A percentile compares a stretch with the other conserved stretches of the same genome.
Evolutionary conservation across 1,140 invertebrate genomes (phyloP).

Genomic region (Neodiprion virginianus): DNA sequence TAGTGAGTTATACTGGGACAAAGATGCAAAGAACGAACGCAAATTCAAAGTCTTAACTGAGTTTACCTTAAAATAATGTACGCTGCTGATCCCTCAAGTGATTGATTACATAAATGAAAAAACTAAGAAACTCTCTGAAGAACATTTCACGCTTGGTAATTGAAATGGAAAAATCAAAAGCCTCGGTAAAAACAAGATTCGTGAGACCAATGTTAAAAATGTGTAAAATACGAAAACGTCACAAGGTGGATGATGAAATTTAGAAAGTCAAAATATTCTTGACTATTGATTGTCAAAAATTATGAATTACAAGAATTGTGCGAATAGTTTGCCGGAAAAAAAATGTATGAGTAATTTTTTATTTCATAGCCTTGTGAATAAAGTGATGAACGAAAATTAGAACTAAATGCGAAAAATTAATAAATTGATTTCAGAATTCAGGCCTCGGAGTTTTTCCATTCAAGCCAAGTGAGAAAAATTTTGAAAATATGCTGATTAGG

Average conservation of each 20-base stretch:
- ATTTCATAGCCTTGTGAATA: background rate
- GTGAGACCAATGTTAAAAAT: conserved; percentile 13
- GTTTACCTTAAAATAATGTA: too few relatives aligned
- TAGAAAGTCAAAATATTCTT: conserved; percentile 12
- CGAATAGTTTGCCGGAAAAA: background rate
- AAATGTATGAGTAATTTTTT: conserved; percentile 4
- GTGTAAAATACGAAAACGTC: conserved; percentile 12
- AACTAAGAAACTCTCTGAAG: conserved; percentile 18
- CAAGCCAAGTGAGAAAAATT: conserved; percentile 60
- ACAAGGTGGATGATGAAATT: conserved; percentile 34
- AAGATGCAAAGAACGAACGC: background rate
- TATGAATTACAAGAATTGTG: conserved; percentile 10
- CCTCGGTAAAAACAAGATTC: conserved; percentile 6
- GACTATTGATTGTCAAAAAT: background rate
- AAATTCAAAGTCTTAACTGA: too few relatives aligned
- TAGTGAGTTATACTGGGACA: background rate
- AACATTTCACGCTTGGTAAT: conserved; percentile 52
- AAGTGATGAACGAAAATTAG: conserved; percentile 16
- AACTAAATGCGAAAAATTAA: conserved; percentile 14
- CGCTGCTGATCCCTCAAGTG: too few relatives aligned
- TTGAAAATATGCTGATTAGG: conserved; percentile 38
- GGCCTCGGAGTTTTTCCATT: conserved; percentile 55
- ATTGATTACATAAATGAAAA: conserved; percentile 10
- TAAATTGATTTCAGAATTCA: conserved; percentile 1
- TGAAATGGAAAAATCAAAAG: conserved; percentile 47